Evolutionary conservation across 2,797 vertebrate species (phyloP).

Genomic region (Otolemur crassicaudatus): DNA sequence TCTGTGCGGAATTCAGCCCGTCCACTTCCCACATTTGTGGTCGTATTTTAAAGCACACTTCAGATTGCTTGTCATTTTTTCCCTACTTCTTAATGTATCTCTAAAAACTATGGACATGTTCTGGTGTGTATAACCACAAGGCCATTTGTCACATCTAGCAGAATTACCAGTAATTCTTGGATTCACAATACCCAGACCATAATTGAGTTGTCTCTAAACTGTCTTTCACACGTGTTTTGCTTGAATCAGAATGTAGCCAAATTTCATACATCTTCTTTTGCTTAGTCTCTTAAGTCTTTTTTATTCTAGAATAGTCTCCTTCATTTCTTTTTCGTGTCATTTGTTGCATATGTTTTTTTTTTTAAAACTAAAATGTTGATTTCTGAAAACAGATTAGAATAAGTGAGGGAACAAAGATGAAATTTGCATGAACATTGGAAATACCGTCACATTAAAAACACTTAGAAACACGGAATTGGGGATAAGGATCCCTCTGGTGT

Average conservation of each 20-base stretch:
- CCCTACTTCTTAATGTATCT: not conserved
- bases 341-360: slow-evolving; percentile 47
- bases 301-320: slow-evolving; percentile 4
- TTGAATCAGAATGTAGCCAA: slow-evolving; percentile 26
- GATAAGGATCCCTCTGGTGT: not conserved
- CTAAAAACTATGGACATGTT: not conserved
- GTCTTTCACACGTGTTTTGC: not conserved
- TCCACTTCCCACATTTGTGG: not conserved
- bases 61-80: slow-evolving; percentile 2
- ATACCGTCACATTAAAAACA: slow-evolving; percentile 6
- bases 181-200: not conserved
- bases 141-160: not conserved
- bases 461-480: not conserved
- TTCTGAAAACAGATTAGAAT: slow-evolving; percentile 59
- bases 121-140: not conserved
- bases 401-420: not conserved
- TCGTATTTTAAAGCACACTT: slow-evolving; percentile 34
- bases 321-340: slow-evolving; percentile 19
- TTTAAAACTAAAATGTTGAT: slow-evolving; percentile 32
- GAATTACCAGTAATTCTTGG: slow-evolving; percentile 38
- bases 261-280: slow-evolving; percentile 34
- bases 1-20: too few relatives aligned
- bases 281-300: slow-evolving; percentile 13
- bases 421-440: slow-evolving; percentile 26
- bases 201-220: not conserved